Evolutionary conservation across 1,140 invertebrate genomes (phyloP), one percentile per base, ranked within the genome.

Genomic region (Pomphorhynchus laevis): DNA sequence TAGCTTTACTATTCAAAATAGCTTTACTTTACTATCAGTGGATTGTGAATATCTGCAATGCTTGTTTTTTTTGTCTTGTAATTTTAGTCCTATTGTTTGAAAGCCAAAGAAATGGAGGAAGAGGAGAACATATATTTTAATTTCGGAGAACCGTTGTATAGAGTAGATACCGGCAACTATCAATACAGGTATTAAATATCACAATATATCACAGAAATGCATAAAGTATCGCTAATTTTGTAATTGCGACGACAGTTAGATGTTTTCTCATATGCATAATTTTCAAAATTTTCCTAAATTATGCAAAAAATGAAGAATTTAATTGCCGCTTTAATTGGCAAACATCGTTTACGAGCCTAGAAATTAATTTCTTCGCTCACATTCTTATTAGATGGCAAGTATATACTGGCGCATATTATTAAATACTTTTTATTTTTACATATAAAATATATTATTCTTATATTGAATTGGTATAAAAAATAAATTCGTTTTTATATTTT

Each of bases 161-260:
- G 86, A 29, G 75, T 95, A 0, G 84, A 93, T 59, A 93, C 86
- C 5, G 84, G 84, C 38, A 95, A 95, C 56, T 95, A 93, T 61
- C 84, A 93, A 55, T 95, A 93, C 53, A 69, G 82, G 67, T 72
- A 50, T 46, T 38, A 4, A 39, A 40, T 39, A 31, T 21, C n/a
- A 12, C 5, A 6, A 6, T 6, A 6, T 25, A 6, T 25, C 24
- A 6, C 12, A 25, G 5, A 22, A 38, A 27, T n/a, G n/a, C n/a
- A n/a, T n/a, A n/a, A n/a, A n/a, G n/a, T n/a, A n/a, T n/a, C n/a
- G n/a, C n/a, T n/a, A n/a, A n/a, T n/a, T 22, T n/a, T 38, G 38
- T 38, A 6, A 17, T 2, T 44, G 16, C 34, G 6, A 14, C 35
- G 6, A 6, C n/a, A 29, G n/a, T 29, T 9, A 29, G n/a, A 29